Evolutionary conservation across 2,888 invertebrate species (phyloP).

Genomic region (Hirtodrosophila alboralis): DNA sequence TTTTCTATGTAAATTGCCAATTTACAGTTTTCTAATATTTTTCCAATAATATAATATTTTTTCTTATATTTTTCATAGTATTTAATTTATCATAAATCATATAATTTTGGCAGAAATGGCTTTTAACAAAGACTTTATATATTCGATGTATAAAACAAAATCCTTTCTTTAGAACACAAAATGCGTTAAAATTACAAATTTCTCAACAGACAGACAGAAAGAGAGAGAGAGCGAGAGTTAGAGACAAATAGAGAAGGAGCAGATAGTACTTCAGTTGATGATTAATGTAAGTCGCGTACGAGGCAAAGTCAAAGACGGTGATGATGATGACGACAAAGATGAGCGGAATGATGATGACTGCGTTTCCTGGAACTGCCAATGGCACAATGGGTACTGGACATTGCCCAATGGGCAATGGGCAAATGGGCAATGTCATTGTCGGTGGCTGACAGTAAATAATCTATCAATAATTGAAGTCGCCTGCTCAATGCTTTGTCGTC

Average conservation of each 20-base stretch:
- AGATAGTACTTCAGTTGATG: slow-evolving; percentile 54
- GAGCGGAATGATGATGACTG: slow-evolving; percentile 58
- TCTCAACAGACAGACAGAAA: slow-evolving; percentile 46
- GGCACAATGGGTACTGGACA: slow-evolving; percentile 61
- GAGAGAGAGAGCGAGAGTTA: background rate
- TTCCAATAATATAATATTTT: too few species aligned
- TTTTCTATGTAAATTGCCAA: too few species aligned
- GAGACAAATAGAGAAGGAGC: background rate
- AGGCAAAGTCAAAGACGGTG: slow-evolving; percentile 50
- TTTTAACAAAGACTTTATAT: too few species aligned
- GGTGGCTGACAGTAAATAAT: slow-evolving; percentile 83
- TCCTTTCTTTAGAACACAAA: too few species aligned
- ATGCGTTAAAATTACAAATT: slow-evolving; percentile 71
- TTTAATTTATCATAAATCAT: too few species aligned
- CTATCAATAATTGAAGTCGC: slow-evolving; percentile 81
- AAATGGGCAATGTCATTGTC: slow-evolving; percentile 60
- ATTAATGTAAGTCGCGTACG: slow-evolving; percentile 78
- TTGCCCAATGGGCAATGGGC: slow-evolving; percentile 40
- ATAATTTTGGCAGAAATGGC: too few species aligned
- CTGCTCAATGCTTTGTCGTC: slow-evolving; percentile 38
- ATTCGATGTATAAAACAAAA: too few species aligned
- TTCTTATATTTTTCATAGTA: too few species aligned
- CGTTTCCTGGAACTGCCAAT: slow-evolving; percentile 67
- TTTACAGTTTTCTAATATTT: too few species aligned
- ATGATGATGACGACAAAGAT: slow-evolving; percentile 22